Evolutionary conservation across 2,888 invertebrate species (phyloP), one percentile per base, ranked within the genome.

Genomic region (Tortrix viridana): DNA sequence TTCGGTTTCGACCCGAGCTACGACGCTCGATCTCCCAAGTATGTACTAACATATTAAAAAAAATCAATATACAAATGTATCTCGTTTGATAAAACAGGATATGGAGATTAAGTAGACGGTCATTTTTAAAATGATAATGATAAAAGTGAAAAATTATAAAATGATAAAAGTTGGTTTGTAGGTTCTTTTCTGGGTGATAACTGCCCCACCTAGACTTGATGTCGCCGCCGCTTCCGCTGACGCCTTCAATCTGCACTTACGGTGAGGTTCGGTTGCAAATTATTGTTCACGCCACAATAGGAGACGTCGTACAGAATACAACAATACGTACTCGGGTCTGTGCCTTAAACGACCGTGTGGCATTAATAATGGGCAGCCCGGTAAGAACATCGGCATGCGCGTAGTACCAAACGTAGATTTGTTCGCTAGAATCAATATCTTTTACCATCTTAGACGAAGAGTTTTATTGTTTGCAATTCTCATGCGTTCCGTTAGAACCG

Each of bases 261-360:
- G 60, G 56, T 60, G 58, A 53, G 65, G 58, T 65, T 65, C 55
- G 48, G 61, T 66, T 60, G 68, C 66, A 67, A 68, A 68, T 67
- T 68, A 68, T 68, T 68, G 68, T 68, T 61, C 66, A 64, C 68
- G 68, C 67, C 63, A 67, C 68, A 68, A 68, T 68, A 65, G 67
- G 67, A 65, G 68, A 67, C 68, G 65, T 63, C 64, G 60, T 68
- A 65, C 65, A 67, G 65, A 57, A 62, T 59, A 60, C 56, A 65
- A 68, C 68, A 68, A 68, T 65, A 65, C 67, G 58, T 67, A 59
- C 65, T 60, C 63, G 53, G 52, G 41, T 56, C 62, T 63, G 32
- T 32, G 61, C 68, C 68, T 66, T 68, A 68, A 67, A 67, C 62
- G 67, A 65, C 60, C 32, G 41, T 56, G 53, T 59, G 60, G 65